Conservation (phyloP, 1,140 invertebrate genomes). For the Bactericera cockerelli region DNA sequence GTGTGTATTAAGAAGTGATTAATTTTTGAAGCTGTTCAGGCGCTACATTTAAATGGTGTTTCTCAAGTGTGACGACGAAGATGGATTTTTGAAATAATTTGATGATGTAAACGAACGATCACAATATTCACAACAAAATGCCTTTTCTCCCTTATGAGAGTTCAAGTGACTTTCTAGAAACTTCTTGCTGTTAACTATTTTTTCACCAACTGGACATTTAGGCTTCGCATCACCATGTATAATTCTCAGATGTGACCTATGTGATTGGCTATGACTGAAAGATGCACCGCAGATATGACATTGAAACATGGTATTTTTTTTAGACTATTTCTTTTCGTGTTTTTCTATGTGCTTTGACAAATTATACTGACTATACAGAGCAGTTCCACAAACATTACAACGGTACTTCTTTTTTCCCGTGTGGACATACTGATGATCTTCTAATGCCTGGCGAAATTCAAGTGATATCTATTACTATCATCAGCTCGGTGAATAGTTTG, state of each 20-base stretch:
- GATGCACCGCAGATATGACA: constrained; percentile 13
- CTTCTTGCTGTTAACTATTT: constrained; percentile 15
- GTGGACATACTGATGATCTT: constrained; percentile 78
- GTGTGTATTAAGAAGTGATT: background rate
- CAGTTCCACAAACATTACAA: constrained; percentile 65
- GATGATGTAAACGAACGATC: background rate
- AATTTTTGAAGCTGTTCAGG: background rate
- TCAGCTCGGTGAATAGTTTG: no score
- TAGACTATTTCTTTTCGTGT: background rate
- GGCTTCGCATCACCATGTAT: constrained; percentile 7
- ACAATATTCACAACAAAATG: constrained; percentile 31
- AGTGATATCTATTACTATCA: no score
- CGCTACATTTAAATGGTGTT: constrained; percentile 9
- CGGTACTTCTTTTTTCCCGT: constrained; percentile 66
- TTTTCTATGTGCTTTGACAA: background rate
- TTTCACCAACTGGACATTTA: constrained; percentile 9
- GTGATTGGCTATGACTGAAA: constrained; percentile 9
- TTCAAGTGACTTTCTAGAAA: constrained; percentile 16
- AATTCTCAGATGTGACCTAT: constrained; percentile 9
- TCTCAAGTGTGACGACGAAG: background rate
- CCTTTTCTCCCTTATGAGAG: constrained; percentile 24
- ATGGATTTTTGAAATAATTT: background rate
- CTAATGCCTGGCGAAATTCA: constrained; percentile 33
- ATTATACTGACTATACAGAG: background rate
- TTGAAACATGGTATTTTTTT: background rate